A percentile compares a stretch with the other conserved stretches of the same genome.
These are phyloP conservation scores for Mnemiopsis leidyi DNA, from an alignment of 37 sponge, comb jelly and placozoan species.

Conservation along the genomic window DNA sequence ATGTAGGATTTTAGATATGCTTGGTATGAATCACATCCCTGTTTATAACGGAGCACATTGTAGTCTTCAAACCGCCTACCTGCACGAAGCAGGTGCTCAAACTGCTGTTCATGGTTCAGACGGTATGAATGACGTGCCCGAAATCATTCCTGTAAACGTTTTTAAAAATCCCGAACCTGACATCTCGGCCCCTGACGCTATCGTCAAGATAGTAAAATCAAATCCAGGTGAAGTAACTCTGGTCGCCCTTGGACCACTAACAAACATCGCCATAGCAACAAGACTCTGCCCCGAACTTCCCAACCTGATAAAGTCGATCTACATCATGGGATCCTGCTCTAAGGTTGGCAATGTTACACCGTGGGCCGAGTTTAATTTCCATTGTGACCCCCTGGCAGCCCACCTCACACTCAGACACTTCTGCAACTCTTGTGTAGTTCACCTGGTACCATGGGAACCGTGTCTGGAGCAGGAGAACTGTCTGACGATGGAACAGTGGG, in stretches of 20 bases:
- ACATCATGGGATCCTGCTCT: slow-evolving; percentile 2
- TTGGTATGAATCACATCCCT: neutral
- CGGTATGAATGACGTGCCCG: neutral
- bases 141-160: neutral
- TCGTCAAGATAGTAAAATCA: neutral
- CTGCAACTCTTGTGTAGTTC: neutral
- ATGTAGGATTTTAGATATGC: neutral
- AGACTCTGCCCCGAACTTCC: slow-evolving; percentile 23
- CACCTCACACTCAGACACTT: neutral
- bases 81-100: neutral
- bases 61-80: too few species aligned
- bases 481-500: neutral
- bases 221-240: slow-evolving; percentile 23
- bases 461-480: neutral
- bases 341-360: slow-evolving; percentile 33
- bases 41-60: slow-evolving; percentile 34
- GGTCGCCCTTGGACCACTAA: slow-evolving; percentile 57
- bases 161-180: neutral
- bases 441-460: slow-evolving; percentile 31
- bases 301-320: neutral
- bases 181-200: neutral
- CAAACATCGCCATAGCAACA: slow-evolving; percentile 33
- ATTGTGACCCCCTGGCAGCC: neutral
- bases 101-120: slow-evolving; percentile 29
- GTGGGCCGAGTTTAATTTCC: slow-evolving; percentile 39